Evolutionary conservation across 2,113 vertebrate species (phyloP), one percentile per base, ranked within the genome.

Genomic region (Cisticola juncidis): DNA sequence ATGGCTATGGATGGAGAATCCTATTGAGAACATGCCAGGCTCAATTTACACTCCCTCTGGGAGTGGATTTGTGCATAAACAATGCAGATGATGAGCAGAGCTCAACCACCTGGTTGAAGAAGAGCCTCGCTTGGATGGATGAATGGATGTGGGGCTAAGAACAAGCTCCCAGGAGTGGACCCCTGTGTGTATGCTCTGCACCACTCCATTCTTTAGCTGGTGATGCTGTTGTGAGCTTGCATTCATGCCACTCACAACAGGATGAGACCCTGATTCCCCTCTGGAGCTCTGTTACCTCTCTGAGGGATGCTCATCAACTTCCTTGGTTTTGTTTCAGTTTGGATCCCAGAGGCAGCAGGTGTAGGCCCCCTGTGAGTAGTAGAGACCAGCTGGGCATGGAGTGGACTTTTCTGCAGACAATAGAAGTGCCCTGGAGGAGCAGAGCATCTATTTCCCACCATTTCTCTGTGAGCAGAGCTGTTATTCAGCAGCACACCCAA

Each of bases 311-410:
- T 81, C 23, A 44, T 18, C 25, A 53, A 7, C 28, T 31, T 72
- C 40, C 68, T 57, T 2, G 3, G 36, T 19, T 69, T 76, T 36
- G 53, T 40, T 65, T 88, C 64, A 51, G 15, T 48, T 56, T n/a
- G 28, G 48, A 69, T 48, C 11, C 21, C 31, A 56, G 14, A 53
- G 18, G 40, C 57, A 88, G 81, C 21, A 66, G 24, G 25, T 45
- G 8, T 23, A 38, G 25, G 20, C 14, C 38, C 3, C 0, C 18
- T 22, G 25, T 0, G 0, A 60, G 54, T n/a, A 65, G 54, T 48
- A 57, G 13, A 73, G 78, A 77, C 29, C 0, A 3, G 72, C 28
- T 44, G n/a, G 65, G n/a, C 38, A 45, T 11, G 48, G 31, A 77
- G 14, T 7, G 6, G 18, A 60, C 69, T 36, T 38, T 70, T 51